These are phyloP conservation scores for Ifrita kowaldi DNA, from an alignment of 2,113 vertebrate species.

Conservation along the genomic window DNA sequence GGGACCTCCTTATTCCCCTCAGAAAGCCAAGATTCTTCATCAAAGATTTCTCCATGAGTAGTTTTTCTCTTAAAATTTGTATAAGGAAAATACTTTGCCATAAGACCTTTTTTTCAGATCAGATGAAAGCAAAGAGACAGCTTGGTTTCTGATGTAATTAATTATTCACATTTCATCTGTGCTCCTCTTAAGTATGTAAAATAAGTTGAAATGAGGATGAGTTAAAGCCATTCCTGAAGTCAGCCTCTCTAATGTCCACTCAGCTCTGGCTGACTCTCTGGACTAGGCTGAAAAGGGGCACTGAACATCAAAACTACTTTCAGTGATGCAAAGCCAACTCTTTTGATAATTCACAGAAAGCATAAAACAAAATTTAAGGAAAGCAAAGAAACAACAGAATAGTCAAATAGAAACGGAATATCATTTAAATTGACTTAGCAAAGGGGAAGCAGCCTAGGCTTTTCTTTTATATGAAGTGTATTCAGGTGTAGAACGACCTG, in stretches of 20 bases:
- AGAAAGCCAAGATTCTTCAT: neutral
- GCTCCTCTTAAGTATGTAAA: neutral
- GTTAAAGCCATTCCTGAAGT: neutral
- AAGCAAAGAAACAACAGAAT: neutral
- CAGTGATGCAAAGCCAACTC: neutral
- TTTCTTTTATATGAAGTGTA: neutral
- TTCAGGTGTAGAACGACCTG: neutral
- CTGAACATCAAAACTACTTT: neutral
- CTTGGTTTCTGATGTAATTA: neutral
- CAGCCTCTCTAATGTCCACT: neutral
- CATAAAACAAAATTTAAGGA: neutral
- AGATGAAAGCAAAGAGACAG: neutral
- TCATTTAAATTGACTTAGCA: neutral
- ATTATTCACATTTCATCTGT: neutral
- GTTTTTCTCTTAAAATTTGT: neutral
- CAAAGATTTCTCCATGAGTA: neutral
- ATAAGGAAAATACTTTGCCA: neutral
- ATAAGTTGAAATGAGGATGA: neutral
- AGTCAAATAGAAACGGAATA: neutral
- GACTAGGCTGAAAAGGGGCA: neutral
- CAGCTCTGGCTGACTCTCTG: neutral
- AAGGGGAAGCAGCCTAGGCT: neutral
- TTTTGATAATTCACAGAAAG: neutral
- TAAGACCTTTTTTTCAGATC: neutral
- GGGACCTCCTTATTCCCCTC: neutral